phyloP scores from a whole-genome alignment of 2,113 vertebrate genomes.

The Rhynchomys soricoides region DNA sequence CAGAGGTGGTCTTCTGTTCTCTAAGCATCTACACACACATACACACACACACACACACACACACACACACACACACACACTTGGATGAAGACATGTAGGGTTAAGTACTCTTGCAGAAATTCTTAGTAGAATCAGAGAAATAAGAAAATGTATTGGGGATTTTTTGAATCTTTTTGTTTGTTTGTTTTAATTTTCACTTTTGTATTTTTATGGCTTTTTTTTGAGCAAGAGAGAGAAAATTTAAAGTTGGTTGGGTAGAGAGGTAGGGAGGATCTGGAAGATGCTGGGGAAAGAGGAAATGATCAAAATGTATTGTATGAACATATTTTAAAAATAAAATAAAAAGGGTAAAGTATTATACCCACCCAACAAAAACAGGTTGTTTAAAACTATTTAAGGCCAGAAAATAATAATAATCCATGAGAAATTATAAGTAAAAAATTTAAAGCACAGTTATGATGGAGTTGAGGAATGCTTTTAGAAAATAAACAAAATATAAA shows the following conservation, averaged over 20 bases:
- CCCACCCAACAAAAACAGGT: neutral
- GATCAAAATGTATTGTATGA: neutral
- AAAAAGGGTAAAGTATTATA: neutral
- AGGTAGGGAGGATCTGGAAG: neutral
- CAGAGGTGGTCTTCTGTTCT: neutral
- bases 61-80: neutral
- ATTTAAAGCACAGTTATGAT: neutral
- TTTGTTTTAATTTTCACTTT: neutral
- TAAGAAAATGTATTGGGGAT: neutral
- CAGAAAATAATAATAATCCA: neutral
- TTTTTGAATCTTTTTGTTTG: neutral
- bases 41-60: fast-evolving
- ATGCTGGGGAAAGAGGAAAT: neutral
- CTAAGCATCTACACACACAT: neutral
- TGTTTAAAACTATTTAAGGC: neutral
- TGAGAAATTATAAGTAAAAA: neutral
- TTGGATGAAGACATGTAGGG: neutral
- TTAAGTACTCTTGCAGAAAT: neutral
- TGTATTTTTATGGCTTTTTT: neutral
- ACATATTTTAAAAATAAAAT: neutral
- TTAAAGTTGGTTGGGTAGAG: neutral
- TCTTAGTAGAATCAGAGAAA: neutral
- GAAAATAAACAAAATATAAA: neutral
- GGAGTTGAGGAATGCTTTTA: neutral
- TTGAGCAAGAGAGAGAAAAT: neutral